These are phyloP conservation scores for Xylota sylvarum DNA, from an alignment of 2,888 invertebrate species.

Conservation along the genomic window DNA sequence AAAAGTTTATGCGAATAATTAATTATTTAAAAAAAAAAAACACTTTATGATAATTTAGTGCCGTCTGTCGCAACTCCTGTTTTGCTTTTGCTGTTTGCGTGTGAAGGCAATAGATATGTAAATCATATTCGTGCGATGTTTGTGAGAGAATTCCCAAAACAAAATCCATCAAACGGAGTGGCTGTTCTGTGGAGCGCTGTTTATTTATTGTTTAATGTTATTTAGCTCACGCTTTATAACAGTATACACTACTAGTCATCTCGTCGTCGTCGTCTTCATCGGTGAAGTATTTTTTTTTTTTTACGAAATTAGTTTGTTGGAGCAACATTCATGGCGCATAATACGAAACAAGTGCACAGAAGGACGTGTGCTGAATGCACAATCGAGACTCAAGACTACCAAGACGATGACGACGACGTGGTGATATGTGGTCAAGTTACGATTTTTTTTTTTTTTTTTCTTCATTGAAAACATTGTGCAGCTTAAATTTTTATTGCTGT, in stretches of 20 bases:
- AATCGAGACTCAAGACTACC: constrained; percentile 16
- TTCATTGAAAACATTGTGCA: constrained; percentile 34
- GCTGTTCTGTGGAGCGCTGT: constrained; percentile 1
- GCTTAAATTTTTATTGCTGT: constrained; percentile 51
- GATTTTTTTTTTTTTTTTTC: constrained; percentile 5
- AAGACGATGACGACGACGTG: constrained; percentile 22
- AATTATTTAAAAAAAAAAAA: background rate
- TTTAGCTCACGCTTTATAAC: constrained; percentile 44
- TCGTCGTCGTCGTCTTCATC: constrained; percentile 23
- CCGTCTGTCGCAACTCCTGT: constrained; percentile 6
- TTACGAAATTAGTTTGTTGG: constrained; percentile 43
- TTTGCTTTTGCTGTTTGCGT: background rate
- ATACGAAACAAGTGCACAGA: constrained; percentile 61
- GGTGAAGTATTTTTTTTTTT: constrained; percentile 8
- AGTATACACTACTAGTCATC: background rate
- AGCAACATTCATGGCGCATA: constrained; percentile 38
- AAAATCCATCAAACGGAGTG: background rate
- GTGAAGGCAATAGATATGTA: constrained; percentile 39
- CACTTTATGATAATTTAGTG: constrained; percentile 38
- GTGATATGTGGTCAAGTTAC: constrained; percentile 62
- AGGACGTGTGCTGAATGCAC: constrained; percentile 45
- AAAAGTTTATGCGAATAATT: constrained; percentile 15
- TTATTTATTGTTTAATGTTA: constrained; percentile 28
- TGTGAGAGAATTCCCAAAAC: constrained; percentile 51
- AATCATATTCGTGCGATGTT: constrained; percentile 38